These are phyloP conservation scores for Plutella xylostella DNA, from an alignment of 2,888 invertebrate species.

Conservation along the genomic window DNA sequence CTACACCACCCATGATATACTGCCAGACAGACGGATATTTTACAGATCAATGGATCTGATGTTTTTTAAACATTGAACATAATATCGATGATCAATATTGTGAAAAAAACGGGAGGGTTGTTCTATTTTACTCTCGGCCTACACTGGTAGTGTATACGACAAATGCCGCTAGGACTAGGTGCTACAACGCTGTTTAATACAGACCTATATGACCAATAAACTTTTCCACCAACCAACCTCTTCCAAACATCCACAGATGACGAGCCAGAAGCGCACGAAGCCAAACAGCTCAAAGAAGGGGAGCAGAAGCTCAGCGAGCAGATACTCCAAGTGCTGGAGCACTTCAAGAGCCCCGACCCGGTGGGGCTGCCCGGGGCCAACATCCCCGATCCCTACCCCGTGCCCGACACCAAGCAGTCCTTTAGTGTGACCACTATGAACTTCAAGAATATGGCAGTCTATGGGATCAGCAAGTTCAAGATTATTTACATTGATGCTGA, in stretches of 20 bases:
- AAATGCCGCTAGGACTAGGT: too few relatives aligned
- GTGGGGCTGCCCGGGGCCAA: constrained; percentile 83
- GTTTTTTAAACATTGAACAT: too few relatives aligned
- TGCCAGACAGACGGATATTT: too few relatives aligned
- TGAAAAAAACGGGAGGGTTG: too few relatives aligned
- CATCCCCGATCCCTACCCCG: constrained; percentile 83
- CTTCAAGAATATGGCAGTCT: constrained; percentile 77
- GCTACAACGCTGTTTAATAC: too few relatives aligned
- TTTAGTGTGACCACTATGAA: constrained; percentile 77
- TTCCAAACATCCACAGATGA: not conserved
- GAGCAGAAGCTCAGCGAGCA: constrained; percentile 80
- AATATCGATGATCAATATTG: too few relatives aligned
- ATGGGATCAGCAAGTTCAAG: constrained; percentile 83
- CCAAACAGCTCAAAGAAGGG: constrained; percentile 34
- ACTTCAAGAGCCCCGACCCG: constrained; percentile 85
- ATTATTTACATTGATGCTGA: constrained; percentile 78
- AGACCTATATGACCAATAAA: too few relatives aligned
- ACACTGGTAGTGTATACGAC: too few relatives aligned
- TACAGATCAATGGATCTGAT: too few relatives aligned
- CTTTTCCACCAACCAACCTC: too few relatives aligned
- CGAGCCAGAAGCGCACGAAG: not conserved
- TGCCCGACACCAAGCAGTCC: constrained; percentile 81
- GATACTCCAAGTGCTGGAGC: constrained; percentile 76
- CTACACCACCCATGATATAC: too few relatives aligned
- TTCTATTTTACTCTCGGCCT: too few relatives aligned